A percentile compares a stretch with the other conserved stretches of the same genome.
These are phyloP conservation scores for Motacilla alba DNA, from an alignment of 2,113 vertebrate genomes.

Conservation along the genomic window DNA sequence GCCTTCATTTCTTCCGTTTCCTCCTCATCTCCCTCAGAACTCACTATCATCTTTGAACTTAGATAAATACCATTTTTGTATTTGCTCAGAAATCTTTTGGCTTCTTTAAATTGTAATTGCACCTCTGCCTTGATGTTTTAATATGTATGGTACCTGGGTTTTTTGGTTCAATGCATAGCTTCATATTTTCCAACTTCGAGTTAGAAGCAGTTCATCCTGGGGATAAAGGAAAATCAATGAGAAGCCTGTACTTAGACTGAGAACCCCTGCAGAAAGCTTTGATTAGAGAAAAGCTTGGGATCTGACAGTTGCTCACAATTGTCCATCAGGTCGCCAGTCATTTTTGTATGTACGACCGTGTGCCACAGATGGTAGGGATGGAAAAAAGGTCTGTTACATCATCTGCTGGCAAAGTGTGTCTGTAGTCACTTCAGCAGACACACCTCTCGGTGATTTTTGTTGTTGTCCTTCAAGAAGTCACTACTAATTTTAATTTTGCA, in stretches of 20 bases:
- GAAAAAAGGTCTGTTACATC: not conserved
- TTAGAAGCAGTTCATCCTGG: conserved; percentile 12
- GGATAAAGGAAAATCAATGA: conserved; percentile 35
- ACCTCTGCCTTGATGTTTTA: not conserved
- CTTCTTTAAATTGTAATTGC: not conserved
- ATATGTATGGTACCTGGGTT: not conserved
- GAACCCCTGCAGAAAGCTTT: conserved; percentile 45
- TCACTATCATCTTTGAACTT: not conserved
- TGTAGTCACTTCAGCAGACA: not conserved
- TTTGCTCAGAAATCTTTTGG: not conserved
- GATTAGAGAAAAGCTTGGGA: conserved; percentile 40
- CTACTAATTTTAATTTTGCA: not conserved
- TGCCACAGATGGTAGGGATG: not conserved
- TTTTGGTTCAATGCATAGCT: conserved; percentile 10
- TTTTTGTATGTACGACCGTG: not conserved
- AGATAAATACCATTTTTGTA: not conserved
- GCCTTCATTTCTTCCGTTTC: not conserved
- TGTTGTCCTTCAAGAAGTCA: not conserved
- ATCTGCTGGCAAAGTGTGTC: not conserved
- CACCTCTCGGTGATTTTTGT: not conserved
- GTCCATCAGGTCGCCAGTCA: conserved; percentile 15
- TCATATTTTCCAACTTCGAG: conserved; percentile 1
- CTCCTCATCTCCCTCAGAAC: not conserved
- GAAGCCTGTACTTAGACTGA: not conserved
- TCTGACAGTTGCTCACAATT: not conserved